A percentile compares a stretch with the other conserved stretches of the same genome.
Conservation (phyloP, 2,888 invertebrate species). For the Malthinus seriepunctatus region DNA sequence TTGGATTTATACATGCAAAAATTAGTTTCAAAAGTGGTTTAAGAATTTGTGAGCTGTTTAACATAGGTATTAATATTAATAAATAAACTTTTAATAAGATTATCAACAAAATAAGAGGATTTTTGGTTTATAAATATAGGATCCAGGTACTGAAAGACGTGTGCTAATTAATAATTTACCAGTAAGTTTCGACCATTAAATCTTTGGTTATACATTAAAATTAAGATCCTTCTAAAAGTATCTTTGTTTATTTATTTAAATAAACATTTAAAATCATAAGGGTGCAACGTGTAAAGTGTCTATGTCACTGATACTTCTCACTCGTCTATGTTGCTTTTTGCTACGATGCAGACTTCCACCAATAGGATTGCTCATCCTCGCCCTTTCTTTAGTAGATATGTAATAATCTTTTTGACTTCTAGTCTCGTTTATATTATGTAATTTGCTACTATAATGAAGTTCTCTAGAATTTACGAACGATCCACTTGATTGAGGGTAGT, state of each 20-base stretch:
- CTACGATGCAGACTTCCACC: slow-evolving; percentile 56
- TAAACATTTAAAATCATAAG: slow-evolving; percentile 21
- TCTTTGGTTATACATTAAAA: neutral
- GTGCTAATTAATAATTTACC: too few species aligned
- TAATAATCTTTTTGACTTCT: slow-evolving; percentile 15
- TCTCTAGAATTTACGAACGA: slow-evolving; percentile 2
- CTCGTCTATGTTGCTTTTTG: slow-evolving; percentile 64
- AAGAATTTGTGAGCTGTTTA: too few species aligned
- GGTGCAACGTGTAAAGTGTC: slow-evolving; percentile 60
- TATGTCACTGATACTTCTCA: slow-evolving; percentile 76
- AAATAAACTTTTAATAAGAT: too few species aligned
- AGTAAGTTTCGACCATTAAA: neutral
- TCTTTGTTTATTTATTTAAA: too few species aligned
- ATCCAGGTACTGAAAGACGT: too few species aligned
- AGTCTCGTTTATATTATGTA: slow-evolving; percentile 27
- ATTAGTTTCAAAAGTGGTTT: too few species aligned
- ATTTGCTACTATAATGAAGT: slow-evolving; percentile 13
- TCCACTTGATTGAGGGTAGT: slow-evolving; percentile 23
- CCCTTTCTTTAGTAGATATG: slow-evolving; percentile 22
- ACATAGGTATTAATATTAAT: too few species aligned
- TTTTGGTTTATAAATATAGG: too few species aligned
- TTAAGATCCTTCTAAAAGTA: neutral
- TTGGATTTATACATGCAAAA: too few species aligned
- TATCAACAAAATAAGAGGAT: too few species aligned
- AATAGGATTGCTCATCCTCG: slow-evolving; percentile 46